A percentile compares a stretch with the other conserved stretches of the same genome.
Conservation (phyloP, 2,888 invertebrate species). For the Ophraella communa region DNA sequence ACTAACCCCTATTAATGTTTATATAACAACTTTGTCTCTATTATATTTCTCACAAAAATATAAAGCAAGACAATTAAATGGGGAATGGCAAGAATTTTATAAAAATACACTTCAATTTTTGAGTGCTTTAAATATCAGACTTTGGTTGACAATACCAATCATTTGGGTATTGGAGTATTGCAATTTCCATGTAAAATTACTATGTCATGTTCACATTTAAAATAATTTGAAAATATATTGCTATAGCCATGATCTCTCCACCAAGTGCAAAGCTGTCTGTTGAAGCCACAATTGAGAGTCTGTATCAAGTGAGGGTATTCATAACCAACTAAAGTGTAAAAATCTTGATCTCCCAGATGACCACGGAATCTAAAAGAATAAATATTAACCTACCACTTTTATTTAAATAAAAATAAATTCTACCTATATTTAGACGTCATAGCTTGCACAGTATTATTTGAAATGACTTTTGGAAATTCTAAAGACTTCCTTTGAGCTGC, state of each 20-base stretch:
- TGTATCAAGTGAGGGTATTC: slow-evolving; percentile 76
- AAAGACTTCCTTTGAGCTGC: slow-evolving; percentile 69
- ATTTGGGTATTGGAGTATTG: slow-evolving; percentile 70
- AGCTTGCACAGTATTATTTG: slow-evolving; percentile 62
- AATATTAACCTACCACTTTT: not conserved
- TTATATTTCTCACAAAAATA: not conserved
- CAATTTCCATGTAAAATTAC: slow-evolving; percentile 80
- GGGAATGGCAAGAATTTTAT: slow-evolving; percentile 8
- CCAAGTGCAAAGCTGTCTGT: slow-evolving; percentile 82
- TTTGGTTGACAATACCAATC: not conserved
- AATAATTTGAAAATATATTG: slow-evolving; percentile 75
- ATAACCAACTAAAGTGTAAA: slow-evolving; percentile 74
- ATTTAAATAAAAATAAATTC: not conserved
- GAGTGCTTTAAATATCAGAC: not conserved
- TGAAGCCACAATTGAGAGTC: slow-evolving; percentile 79
- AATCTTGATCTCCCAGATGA: slow-evolving; percentile 84
- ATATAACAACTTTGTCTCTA: not conserved
- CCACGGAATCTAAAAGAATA: slow-evolving; percentile 62
- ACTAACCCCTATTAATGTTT: not conserved
- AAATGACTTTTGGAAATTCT: slow-evolving; percentile 66
- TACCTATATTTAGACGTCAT: slow-evolving; percentile 66
- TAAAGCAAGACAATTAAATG: not conserved
- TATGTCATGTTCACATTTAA: slow-evolving; percentile 69
- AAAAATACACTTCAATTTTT: not conserved
- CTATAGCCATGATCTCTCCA: slow-evolving; percentile 79